Evolutionary conservation across 2,113 vertebrate species (phyloP), one percentile per base, ranked within the genome.

Genomic region (Indicator maculatus): DNA sequence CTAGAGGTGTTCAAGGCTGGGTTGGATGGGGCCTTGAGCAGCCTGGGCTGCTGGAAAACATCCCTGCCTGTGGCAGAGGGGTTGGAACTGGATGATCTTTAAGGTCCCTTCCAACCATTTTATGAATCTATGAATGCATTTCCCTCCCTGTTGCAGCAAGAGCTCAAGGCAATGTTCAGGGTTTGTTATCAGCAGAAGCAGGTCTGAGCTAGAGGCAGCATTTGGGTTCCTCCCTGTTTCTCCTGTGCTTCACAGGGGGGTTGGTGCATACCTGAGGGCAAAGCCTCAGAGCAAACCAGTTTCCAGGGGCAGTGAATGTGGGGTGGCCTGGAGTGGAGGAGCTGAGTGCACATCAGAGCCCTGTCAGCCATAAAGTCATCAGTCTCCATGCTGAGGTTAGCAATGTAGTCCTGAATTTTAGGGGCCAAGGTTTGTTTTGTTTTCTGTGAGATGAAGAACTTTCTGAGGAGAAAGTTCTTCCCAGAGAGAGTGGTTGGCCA

Each of bases 161-260:
- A 7, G 44, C n/a, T 72, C 19, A 16, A 47, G 53, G 44, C 23
- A 69, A n/a, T 0, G 0, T 52, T 74, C 13, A 14, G 63, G 19
- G 36, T 69, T 75, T 63, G 59, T 75, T 94, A 90, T 55, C 84
- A 64, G 64, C 20, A 89, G 52, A 9, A 83, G 72, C 74, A 89
- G 77, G 36, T 70, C 77, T 80, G 81, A 77, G 53, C 41, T 6
- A 38, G 38, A 36, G 69, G 28, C 67, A 11, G 30, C 13, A 2
- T 50, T 90, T 1, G n/a, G 36, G n/a, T 39, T 38, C 41, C 65
- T 84, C 73, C 47, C 86, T 44, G 44, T 6, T 50, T 28, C 50
- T 50, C 52, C 2, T 5, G 20, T 63, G 39, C 16, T 26, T 19
- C 24, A 39, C 50, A 30, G 67, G 58, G 41, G 55, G 60, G 16